A percentile compares a stretch with the other conserved stretches of the same genome.
phyloP scores from a whole-genome alignment of 2,113 vertebrate species.

The Tragelaphus imberbis region DNA sequence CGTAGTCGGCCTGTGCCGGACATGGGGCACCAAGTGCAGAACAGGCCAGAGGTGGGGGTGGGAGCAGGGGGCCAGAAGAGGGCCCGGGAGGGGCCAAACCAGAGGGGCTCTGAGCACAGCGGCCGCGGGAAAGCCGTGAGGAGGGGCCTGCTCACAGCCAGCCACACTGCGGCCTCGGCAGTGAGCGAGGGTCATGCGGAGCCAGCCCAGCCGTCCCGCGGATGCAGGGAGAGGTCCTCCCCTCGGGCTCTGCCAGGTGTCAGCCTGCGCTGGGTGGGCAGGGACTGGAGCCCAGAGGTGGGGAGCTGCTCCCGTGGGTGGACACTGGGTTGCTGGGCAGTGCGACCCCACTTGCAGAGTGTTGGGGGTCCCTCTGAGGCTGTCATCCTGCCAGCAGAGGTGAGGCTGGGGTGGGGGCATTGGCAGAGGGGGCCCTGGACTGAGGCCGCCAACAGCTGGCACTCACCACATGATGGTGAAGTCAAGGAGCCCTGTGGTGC shows the following conservation, averaged over 20 bases:
- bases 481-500: background rate
- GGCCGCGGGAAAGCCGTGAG: fast-evolving
- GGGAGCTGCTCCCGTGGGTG: background rate
- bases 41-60: background rate
- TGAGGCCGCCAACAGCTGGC: fast-evolving
- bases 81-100: background rate
- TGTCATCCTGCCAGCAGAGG: background rate
- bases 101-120: fast-evolving
- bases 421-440: background rate
- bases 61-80: background rate
- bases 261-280: too few relatives aligned
- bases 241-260: background rate
- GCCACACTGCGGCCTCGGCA: fast-evolving
- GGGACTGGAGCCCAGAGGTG: background rate
- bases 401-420: background rate
- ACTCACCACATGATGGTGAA: fast-evolving
- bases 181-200: background rate
- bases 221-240: background rate
- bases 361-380: background rate
- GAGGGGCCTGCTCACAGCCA: background rate
- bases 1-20: too few relatives aligned
- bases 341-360: too few relatives aligned
- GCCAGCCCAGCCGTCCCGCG: fast-evolving
- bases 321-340: background rate
- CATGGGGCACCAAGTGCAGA: fast-evolving